Evolutionary conservation across 2,888 invertebrate genomes (phyloP), one percentile per base, ranked within the genome.

Genomic region (Timandra comae): DNA sequence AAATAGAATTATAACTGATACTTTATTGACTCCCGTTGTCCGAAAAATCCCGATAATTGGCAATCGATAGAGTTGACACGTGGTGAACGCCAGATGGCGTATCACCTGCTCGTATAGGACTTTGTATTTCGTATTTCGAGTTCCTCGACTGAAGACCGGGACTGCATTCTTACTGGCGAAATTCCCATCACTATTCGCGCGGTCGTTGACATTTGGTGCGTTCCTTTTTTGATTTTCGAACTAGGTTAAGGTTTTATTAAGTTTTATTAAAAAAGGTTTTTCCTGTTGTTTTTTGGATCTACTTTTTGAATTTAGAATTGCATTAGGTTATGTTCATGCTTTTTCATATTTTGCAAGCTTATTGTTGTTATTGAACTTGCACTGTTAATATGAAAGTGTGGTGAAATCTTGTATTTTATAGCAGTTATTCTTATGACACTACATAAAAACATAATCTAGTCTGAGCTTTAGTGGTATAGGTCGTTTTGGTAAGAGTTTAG

Each of bases 31-130:
- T 52, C 43, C 56, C 56, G 55, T 56, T 53, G 63, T 63, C 60
- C 43, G 49, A 50, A 62, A 63, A 67, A 59, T 63, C 49, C 49
- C 56, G 58, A 62, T 68, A 63, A 64, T 67, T 62, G 67, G 55
- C 57, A 63, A 67, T 68, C 60, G 62, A 41, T 60, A 16, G 16
- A 57, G 54, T 70, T 70, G 76, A 71, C 81, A 76, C 79, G 80
- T 76, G 79, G 68, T 56, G 35, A 39, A 42, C 29, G 57, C 74
- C 82, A 81, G 75, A 75, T 81, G 81, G 64, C 41, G 46, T 52
- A 66, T 73, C 81, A 80, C 81, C 82, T 80, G 80, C 72, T 52
- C 42, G 44, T 46, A 46, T 49, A 49, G 48, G 56, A 52, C 29
- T 16, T 16, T 27, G 58, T 56, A 50, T 64, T 63, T 61, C 69